These are phyloP conservation scores for Pelecanoides urinatrix DNA, from an alignment of 2,113 vertebrate genomes.

Conservation along the genomic window DNA sequence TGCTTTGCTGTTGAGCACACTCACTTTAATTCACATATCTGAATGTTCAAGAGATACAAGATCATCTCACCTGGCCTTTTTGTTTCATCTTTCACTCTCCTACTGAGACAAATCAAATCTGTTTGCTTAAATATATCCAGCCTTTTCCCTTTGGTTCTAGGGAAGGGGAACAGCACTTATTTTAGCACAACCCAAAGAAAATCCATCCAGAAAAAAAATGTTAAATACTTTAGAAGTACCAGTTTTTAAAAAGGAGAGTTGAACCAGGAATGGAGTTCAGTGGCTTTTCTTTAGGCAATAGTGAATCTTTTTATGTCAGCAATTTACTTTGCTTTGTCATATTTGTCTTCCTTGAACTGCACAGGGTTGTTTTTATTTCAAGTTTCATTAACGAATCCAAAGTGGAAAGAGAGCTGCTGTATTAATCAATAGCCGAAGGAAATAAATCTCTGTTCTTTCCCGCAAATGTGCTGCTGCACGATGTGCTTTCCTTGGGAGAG, in stretches of 20 bases:
- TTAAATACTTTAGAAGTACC: not conserved
- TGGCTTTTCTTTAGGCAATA: not conserved
- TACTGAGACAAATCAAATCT: not conserved
- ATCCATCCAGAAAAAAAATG: not conserved
- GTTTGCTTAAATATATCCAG: not conserved
- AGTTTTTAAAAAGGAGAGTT: not conserved
- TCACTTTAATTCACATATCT: not conserved
- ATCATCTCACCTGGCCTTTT: not conserved
- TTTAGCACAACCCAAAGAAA: not conserved
- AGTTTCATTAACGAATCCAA: not conserved
- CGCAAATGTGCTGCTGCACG: not conserved
- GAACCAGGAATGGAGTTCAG: not conserved
- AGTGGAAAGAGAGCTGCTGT: not conserved
- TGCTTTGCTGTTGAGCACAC: not conserved
- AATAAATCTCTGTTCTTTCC: not conserved
- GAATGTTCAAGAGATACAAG: not conserved
- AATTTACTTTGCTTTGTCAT: not conserved
- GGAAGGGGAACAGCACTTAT: not conserved
- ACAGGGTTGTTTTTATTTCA: not conserved
- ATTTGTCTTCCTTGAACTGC: not conserved
- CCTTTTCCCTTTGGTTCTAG: not conserved
- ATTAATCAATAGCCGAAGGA: not conserved
- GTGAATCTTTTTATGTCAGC: not conserved
- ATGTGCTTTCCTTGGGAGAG: not conserved
- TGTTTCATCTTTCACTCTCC: not conserved